phyloP scores from a whole-genome alignment of 2,888 invertebrate genomes.

The Julus scandinavius region DNA sequence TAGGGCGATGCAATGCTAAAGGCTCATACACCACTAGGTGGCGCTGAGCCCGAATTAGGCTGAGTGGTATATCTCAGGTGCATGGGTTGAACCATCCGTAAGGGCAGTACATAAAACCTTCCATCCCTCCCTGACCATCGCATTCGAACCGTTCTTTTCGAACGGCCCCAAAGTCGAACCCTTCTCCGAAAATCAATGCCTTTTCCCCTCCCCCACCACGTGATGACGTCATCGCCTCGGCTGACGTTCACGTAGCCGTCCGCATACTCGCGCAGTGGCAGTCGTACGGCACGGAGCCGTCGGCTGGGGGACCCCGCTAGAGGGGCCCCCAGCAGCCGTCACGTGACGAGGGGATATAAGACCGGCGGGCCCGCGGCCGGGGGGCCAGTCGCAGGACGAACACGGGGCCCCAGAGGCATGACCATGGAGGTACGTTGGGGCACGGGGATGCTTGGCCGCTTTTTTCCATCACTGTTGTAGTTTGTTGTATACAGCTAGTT shows the following conservation, averaged over 20 bases:
- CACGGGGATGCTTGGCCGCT: not conserved
- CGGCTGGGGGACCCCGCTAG: not conserved
- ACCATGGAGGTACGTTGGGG: not conserved
- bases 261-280: not conserved
- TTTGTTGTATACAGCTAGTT: not conserved
- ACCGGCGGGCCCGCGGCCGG: not conserved
- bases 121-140: no score
- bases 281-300: not conserved
- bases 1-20: no score
- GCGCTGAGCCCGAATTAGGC: no score
- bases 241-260: not conserved
- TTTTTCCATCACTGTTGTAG: not conserved
- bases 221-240: not conserved
- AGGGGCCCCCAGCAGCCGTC: constrained; percentile 11
- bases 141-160: no score
- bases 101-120: no score
- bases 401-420: not conserved
- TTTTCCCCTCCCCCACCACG: not conserved
- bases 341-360: constrained; percentile 2
- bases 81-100: no score
- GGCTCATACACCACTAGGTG: no score
- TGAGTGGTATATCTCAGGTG: no score
- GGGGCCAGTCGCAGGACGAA: not conserved
- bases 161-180: not conserved
- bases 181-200: not conserved